Evolutionary conservation across 2,113 vertebrate genomes (phyloP).

Genomic region (Lepus timidus): DNA sequence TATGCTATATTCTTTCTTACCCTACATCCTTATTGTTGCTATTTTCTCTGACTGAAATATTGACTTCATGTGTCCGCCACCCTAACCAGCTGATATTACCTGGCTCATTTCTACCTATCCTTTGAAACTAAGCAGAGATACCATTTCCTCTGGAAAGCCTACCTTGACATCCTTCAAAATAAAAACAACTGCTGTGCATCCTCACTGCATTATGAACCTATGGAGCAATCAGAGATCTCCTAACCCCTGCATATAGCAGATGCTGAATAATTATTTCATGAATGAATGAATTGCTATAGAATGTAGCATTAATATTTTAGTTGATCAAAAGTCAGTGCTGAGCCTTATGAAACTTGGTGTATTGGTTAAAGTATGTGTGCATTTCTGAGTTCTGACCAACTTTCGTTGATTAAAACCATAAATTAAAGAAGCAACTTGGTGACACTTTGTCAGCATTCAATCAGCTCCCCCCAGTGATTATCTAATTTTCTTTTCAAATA

Average conservation of each 20-base stretch:
- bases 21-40: background rate
- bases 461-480: slow-evolving; percentile 76
- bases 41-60: slow-evolving; percentile 6
- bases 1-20: background rate
- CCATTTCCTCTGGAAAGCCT: background rate
- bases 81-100: background rate
- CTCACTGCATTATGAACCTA: background rate
- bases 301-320: slow-evolving; percentile 46
- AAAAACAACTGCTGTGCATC: background rate
- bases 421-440: slow-evolving; percentile 76
- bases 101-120: background rate
- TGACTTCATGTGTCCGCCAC: background rate
- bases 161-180: slow-evolving; percentile 4
- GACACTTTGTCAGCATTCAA: slow-evolving; percentile 81
- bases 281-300: slow-evolving; percentile 24
- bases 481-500: slow-evolving; percentile 80
- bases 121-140: background rate
- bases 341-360: slow-evolving; percentile 48
- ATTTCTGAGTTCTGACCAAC: slow-evolving; percentile 58
- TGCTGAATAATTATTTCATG: slow-evolving; percentile 46
- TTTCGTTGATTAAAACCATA: slow-evolving; percentile 80
- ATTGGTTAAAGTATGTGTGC: slow-evolving; percentile 50
- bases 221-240: background rate
- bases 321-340: slow-evolving; percentile 34
- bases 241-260: slow-evolving; percentile 1